Evolutionary conservation across 2,888 invertebrate species (phyloP), one percentile per base, ranked within the genome.

Genomic region (Zhuqinia jingwanae): DNA sequence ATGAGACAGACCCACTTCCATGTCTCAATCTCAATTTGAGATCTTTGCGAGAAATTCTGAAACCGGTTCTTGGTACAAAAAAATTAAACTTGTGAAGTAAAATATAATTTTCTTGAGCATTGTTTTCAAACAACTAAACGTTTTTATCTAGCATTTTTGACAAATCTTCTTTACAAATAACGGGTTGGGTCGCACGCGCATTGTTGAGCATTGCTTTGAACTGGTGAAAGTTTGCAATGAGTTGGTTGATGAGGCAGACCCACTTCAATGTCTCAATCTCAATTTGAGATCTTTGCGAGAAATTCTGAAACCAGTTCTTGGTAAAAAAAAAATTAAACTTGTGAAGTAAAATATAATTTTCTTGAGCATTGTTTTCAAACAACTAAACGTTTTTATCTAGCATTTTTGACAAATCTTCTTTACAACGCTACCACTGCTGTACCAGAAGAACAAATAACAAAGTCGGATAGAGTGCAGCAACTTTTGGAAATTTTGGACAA

Each of bases 21-120:
- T 13, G 25, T n/a, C n/a, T 20, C 2, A n/a, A 3, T 20, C 2
- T 22, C 3, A 47, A 22, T 2, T 20, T 70, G 2, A 17, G 22
- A 13, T 20, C 45, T 2, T 50, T 81, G 17, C 13, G 10, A 25
- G 27, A 81, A 17, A 27, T 68, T 70, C 81, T 27, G 11, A 81
- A 68, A 11, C 73, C 81, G n/a, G 20, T 81, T 27, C 13, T 81
- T 25, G 70, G 81, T 81, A 68, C 2, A 36, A 36, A 36, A 36
- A 36, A 6, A 6, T 6, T 36, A 36, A 36, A 36, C 36, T 8
- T 45, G 8, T 8, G 47, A 17, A 17, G 53, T 3, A 3, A 53
- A 53, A 8, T 15, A 53, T 53, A 17, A 17, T n/a, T 53, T 15
- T 17, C 15, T 17, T 53, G 11, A 53, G 3, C 13, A 53, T 53